Evolutionary conservation across 2,888 invertebrate species (phyloP).

Genomic region (Cephus spinipes): DNA sequence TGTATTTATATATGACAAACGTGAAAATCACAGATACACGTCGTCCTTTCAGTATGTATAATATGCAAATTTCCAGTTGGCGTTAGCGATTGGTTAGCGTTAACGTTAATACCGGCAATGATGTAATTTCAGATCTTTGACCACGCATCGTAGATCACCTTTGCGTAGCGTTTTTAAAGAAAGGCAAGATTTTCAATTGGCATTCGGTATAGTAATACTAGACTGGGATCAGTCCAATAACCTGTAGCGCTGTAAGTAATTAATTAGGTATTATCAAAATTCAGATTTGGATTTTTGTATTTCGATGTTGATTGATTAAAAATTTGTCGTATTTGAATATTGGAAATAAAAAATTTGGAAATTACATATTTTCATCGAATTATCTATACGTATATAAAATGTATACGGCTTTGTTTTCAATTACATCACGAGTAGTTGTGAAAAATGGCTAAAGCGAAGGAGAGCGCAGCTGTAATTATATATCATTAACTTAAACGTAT

Average conservation of each 20-base stretch:
- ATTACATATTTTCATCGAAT: not conserved
- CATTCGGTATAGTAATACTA: not conserved
- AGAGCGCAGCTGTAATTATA: not conserved
- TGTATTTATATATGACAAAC: not conserved
- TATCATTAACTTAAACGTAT: not conserved
- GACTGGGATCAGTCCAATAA: not conserved
- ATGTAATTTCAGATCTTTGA: slow-evolving; percentile 46
- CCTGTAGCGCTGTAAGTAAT: not conserved
- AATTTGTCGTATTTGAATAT: not conserved
- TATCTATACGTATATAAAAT: not conserved
- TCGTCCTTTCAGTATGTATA: not conserved
- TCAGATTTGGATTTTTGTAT: not conserved
- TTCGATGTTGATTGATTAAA: not conserved
- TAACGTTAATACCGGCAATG: slow-evolving; percentile 16
- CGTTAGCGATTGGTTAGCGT: not conserved
- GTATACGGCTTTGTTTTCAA: not conserved
- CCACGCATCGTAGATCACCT: not conserved
- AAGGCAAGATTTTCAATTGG: not conserved
- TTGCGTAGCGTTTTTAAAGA: not conserved
- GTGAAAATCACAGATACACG: not conserved
- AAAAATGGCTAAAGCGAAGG: not conserved
- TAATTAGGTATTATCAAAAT: not conserved
- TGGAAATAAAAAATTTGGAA: too few species aligned
- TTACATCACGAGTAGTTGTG: not conserved
- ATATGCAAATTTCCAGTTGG: not conserved